Percentiles rank a stretch among this genome's conserved stretches.
These are phyloP conservation scores for Vollenhovia emeryi DNA, from an alignment of 1,140 invertebrate species.

Conservation along the genomic window DNA sequence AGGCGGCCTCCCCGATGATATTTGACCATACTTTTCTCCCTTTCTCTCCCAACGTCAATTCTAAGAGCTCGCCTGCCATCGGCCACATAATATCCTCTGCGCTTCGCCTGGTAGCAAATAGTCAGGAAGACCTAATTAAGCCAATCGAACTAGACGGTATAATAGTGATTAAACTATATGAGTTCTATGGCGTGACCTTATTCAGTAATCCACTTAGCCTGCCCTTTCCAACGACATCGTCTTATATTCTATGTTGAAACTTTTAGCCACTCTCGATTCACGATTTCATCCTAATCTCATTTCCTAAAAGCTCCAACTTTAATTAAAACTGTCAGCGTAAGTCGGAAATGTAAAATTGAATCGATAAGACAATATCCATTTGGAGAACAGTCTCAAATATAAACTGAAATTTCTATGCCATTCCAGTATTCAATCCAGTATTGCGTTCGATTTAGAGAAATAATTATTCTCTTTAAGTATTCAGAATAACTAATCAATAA, in stretches of 20 bases:
- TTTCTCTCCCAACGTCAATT: slow-evolving; percentile 6
- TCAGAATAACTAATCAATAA: not conserved
- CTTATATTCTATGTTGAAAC: slow-evolving; percentile 30
- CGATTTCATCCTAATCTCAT: slow-evolving; percentile 23
- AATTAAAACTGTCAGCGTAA: slow-evolving; percentile 18
- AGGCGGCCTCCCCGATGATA: not conserved
- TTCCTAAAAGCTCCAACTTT: not conserved
- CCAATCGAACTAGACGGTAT: slow-evolving; percentile 47
- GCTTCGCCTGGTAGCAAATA: not conserved
- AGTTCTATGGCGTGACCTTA: slow-evolving; percentile 38
- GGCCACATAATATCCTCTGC: slow-evolving; percentile 8
- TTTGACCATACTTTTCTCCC: not conserved
- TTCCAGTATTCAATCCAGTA: not conserved
- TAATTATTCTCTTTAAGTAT: not conserved
- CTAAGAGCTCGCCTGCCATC: not conserved
- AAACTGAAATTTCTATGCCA: not conserved
- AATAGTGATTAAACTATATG: slow-evolving; percentile 63
- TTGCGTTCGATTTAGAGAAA: not conserved
- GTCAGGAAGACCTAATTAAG: slow-evolving; percentile 62
- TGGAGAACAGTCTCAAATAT: not conserved
- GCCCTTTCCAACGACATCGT: slow-evolving; percentile 19
- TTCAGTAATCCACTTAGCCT: slow-evolving; percentile 47
- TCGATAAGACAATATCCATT: not conserved
- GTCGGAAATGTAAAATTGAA: not conserved
- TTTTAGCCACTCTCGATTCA: slow-evolving; percentile 26